Evolutionary conservation across 2,888 invertebrate species (phyloP), one percentile per base, ranked within the genome.

Genomic region (Drosophila formosana): DNA sequence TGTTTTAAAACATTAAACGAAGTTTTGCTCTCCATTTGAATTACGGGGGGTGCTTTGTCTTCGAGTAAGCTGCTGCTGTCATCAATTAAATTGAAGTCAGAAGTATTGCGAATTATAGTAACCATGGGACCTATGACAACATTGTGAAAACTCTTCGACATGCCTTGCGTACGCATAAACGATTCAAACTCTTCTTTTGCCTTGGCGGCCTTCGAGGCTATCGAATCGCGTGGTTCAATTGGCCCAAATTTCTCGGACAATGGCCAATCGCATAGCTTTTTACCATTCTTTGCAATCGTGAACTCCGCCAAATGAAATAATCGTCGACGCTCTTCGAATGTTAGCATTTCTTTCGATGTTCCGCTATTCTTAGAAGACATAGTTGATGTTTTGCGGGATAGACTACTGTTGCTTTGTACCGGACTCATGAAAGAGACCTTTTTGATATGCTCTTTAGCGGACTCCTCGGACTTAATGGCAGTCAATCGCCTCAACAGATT

Each of bases 201-300:
- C 0, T 25, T 8, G 0, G 39, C 2, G 3, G 58, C 55, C 0
- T 4, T 6, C 0, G 7, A 2, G 2, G 23, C 9, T 0, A 37
- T 4, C 8, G 30, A n/a, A 2, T 37, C 8, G 8, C 11, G n/a
- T 2, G 3, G 4, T 6, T 13, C 5, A 0, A 26, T 1, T n/a
- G 26, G 4, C 4, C 6, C 0, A 7, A 0, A 0, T 4, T 26
- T 0, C 3, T 8, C n/a, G 3, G 18, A 2, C 3, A 69, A 39
- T 11, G 52, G 26, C 0, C 53, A 3, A 2, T 82, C 88, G 26
- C 56, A 49, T 46, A 79, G 43, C n/a, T 72, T 85, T 9, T 51
- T 70, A 0, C 85, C 78, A 8, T 61, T 50, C 3, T 51, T 82
- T 7, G 82, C 62, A 9, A 82, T 85, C 23, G 80, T 79, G 32